Evolutionary conservation across 2,888 invertebrate species (phyloP).

Genomic region (Pteria penguin): DNA sequence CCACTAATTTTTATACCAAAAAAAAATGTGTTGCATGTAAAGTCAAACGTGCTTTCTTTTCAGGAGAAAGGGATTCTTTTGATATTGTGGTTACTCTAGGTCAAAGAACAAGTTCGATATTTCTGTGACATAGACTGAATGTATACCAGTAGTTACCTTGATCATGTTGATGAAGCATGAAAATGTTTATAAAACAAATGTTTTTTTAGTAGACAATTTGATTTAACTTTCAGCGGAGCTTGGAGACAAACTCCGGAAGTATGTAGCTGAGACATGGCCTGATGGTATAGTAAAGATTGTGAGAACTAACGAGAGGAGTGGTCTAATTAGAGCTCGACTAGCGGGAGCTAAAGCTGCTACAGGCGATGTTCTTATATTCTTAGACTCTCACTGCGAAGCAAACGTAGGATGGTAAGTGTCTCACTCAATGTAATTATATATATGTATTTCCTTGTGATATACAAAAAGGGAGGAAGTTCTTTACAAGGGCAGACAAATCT

Average conservation of each 20-base stretch:
- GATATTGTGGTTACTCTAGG: no score
- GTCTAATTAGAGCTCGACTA: conserved; percentile 93
- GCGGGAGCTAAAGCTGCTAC: conserved; percentile 91
- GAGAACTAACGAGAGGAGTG: conserved; percentile 88
- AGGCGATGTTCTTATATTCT: conserved; percentile 79
- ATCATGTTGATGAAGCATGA: no score
- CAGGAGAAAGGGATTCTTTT: no score
- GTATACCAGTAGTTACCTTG: not conserved
- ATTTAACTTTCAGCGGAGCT: conserved; percentile 66
- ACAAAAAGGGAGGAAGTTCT: not conserved
- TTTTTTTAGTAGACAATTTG: not conserved
- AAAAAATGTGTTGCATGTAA: no score
- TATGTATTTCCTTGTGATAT: not conserved
- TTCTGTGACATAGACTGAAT: not conserved
- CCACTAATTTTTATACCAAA: no score
- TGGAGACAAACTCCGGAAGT: conserved; percentile 80
- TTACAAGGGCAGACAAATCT: no score
- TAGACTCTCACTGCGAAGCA: conserved; percentile 80
- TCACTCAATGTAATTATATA: not conserved
- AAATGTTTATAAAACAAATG: no score
- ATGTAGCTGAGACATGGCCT: conserved; percentile 83
- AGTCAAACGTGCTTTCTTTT: no score
- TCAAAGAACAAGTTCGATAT: no score
- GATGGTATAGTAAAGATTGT: conserved; percentile 86
- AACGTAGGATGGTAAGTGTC: conserved; percentile 72